Evolutionary conservation across 2,113 vertebrate species (phyloP).

Genomic region (Rhinichthys klamathensis): DNA sequence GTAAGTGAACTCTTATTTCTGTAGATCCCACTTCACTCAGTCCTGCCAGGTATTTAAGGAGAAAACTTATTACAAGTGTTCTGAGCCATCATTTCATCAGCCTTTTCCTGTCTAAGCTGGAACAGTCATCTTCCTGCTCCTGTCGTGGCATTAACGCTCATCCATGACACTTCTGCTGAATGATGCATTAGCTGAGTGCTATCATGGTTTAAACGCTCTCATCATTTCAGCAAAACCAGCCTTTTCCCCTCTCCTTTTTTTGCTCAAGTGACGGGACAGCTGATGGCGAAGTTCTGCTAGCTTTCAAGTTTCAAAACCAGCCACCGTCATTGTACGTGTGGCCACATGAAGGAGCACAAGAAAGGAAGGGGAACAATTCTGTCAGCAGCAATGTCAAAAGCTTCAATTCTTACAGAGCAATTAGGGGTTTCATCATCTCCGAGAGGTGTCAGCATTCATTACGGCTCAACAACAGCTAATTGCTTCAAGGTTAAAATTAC

Average conservation of each 20-base stretch:
- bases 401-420: constrained; percentile 80
- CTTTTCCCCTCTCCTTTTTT: constrained; percentile 60
- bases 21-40: constrained; percentile 25
- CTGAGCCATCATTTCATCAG: constrained; percentile 65
- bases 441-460: constrained; percentile 82
- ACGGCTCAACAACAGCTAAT: constrained; percentile 81
- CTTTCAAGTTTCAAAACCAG: constrained; percentile 80
- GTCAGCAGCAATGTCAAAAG: constrained; percentile 82
- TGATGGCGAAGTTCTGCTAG: constrained; percentile 78
- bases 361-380: constrained; percentile 63
- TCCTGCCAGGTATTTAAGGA: constrained; percentile 51
- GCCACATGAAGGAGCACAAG: constrained; percentile 66
- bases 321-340: constrained; percentile 70
- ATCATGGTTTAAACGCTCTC: constrained; percentile 79
- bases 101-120: constrained; percentile 52
- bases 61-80: constrained; percentile 62
- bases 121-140: constrained; percentile 63
- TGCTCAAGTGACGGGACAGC: constrained; percentile 79
- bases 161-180: constrained; percentile 69
- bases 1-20: constrained; percentile 38
- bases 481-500: constrained; percentile 85
- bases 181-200: constrained; percentile 69
- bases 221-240: constrained; percentile 80
- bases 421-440: constrained; percentile 82
- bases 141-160: constrained; percentile 62